A percentile compares a stretch with the other conserved stretches of the same genome.
These are phyloP conservation scores for Notamacropus eugenii DNA, from an alignment of 2,797 vertebrate genomes.

Conservation along the genomic window DNA sequence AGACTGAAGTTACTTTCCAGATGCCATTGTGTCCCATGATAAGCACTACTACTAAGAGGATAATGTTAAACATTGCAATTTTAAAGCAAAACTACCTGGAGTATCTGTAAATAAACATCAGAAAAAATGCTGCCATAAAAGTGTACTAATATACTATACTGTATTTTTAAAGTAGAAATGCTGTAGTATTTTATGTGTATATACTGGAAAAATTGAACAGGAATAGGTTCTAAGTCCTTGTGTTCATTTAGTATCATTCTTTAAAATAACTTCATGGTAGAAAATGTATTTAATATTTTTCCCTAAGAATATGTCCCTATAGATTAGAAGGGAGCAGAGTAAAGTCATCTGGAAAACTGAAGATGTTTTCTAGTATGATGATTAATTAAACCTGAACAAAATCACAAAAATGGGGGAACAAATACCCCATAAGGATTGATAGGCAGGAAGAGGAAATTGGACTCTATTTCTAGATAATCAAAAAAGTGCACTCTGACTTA, in stretches of 20 bases:
- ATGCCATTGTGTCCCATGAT: conserved; percentile 64
- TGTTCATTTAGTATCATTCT: conserved; percentile 36
- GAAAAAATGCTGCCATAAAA: conserved; percentile 69
- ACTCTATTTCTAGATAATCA: not conserved
- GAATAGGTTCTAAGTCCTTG: conserved; percentile 33
- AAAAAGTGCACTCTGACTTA: conserved; percentile 22
- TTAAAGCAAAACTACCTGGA: conserved; percentile 67
- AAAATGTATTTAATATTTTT: conserved; percentile 4
- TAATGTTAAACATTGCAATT: conserved; percentile 55
- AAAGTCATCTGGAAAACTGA: not conserved
- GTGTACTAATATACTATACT: conserved; percentile 77
- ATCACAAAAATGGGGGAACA: not conserved
- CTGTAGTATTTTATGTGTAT: conserved; percentile 74
- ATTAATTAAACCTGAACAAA: not conserved
- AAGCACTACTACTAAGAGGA: conserved; percentile 50
- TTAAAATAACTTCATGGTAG: conserved; percentile 35
- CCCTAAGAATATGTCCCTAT: not conserved
- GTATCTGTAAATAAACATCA: conserved; percentile 69
- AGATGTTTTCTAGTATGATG: not conserved
- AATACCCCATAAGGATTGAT: not conserved
- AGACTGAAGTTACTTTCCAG: conserved; percentile 63
- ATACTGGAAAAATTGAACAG: conserved; percentile 65
- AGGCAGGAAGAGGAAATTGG: conserved; percentile 4
- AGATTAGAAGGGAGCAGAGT: not conserved
- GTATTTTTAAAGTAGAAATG: conserved; percentile 76